phyloP scores from a whole-genome alignment of 2,888 invertebrate species.

The Salticus scenicus region DNA sequence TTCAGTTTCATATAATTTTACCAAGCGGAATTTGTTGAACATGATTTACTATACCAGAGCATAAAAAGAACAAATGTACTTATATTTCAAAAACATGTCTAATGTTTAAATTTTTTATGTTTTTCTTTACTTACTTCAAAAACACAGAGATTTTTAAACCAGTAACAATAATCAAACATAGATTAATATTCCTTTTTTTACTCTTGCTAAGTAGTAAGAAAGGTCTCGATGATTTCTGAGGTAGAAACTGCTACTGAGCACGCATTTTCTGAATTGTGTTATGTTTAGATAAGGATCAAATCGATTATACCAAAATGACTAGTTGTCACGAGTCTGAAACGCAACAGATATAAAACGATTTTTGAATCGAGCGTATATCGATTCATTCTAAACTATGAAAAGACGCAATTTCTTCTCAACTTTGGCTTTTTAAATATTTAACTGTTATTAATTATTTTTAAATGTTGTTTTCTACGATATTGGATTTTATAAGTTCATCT shows the following conservation, averaged over 20 bases:
- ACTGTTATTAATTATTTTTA: too few species aligned
- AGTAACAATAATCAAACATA: background rate
- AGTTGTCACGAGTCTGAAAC: conserved; percentile 9
- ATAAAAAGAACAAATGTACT: too few species aligned
- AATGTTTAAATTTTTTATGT: background rate
- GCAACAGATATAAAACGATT: conserved; percentile 10
- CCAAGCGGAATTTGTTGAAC: too few species aligned
- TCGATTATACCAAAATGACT: background rate
- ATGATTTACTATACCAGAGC: too few species aligned
- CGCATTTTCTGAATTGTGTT: background rate
- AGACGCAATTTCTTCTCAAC: background rate
- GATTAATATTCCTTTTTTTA: background rate
- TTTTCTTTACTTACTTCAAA: background rate
- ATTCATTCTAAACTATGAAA: background rate
- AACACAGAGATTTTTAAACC: too few species aligned
- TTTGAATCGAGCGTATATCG: background rate
- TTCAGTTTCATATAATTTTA: too few species aligned
- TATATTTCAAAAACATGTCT: too few species aligned
- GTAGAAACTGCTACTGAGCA: background rate
- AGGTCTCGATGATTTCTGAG: background rate
- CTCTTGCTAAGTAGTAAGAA: background rate
- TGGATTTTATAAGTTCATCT: too few species aligned
- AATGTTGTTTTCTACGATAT: too few species aligned
- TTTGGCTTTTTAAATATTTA: background rate
- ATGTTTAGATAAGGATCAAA: conserved; percentile 14